Base-by-base conservation (phyloP, 2,888 invertebrate genomes). In the Dryobotodes eremita region DNA sequence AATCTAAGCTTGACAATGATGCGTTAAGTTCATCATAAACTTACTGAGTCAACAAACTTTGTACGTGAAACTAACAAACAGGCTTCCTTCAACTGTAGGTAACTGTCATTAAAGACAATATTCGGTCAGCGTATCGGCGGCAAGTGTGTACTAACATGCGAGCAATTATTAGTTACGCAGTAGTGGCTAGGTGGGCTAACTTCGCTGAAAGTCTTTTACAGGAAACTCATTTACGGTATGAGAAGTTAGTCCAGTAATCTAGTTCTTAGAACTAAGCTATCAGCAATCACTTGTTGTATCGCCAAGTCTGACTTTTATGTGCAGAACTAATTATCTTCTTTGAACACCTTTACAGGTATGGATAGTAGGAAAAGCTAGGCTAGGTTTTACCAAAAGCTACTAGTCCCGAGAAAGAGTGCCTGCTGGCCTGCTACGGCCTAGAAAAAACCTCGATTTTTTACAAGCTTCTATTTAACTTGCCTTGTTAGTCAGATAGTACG, bases 51-150 rank as follows among this genome's bases (percentile, higher is more conserved):
- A 42, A 5, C 42, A 42, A 7, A 42, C 42, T 42, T 5, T 7
- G 42, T 42, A 36, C 42, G 42, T 42, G 42, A 42, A 42, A 42
- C 65, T 71, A 61, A 75, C 71, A 79, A 76, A 71, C 17, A 46
- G 70, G 74, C 26, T 64, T 66, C 59, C 31, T 17, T n/a, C 8
- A 70, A 31, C 76, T 75, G 59, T 75, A 26, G n/a, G n/a, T 36
- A 36, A 36, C 31, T n/a, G n/a, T n/a, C n/a, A 75, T 75, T 70
- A 50, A 75, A 75, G 64, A 50, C 69, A 65, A 70, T 70, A 65
- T 75, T 50, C 26, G 48, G 61, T 57, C 50, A 73, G 10, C 26
- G 20, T 66, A 66, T 26, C 46, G 46, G n/a, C 46, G 17, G n/a
- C 3, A n/a, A 66, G 17, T 46, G 8, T 65, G 42, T 31, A 48